Evolutionary conservation across 1,140 invertebrate species (phyloP), one percentile per base, ranked within the genome.

Genomic region (Pseudoatta argentina): DNA sequence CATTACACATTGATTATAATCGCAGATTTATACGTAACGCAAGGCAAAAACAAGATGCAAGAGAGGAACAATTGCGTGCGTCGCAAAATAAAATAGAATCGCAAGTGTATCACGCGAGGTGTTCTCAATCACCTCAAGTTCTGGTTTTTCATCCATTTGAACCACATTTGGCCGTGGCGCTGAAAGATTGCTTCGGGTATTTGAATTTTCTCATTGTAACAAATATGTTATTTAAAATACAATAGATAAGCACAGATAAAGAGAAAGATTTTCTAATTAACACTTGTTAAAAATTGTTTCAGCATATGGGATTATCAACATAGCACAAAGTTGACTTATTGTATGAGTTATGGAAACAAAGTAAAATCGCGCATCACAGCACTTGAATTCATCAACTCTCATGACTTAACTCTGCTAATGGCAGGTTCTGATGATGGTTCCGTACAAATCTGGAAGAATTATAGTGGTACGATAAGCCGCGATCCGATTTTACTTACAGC

Each of bases 81-180:
- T 92, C 95, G 61, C 92, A 94, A 48, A 95, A 94, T 64, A 96
- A 96, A 89, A 95, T 98, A 86, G 98, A 98, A 92, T 97, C 97
- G 86, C 97, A 98, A 95, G 96, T 98, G 64, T 99, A 99, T 96
- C 97, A 97, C 89, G 97, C 97, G 69, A 97, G 97, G 91, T 98
- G 97, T 91, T 96, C 97, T 79, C 96, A 97, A 81, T 96, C 97
- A 82, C 98, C 98, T 21, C 96, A 97, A 79, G 96, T 97, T 21
- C 95, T 99, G 67, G 96, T 97, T 85, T 98, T 99, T 94, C 97
- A 99, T 96, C 98, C 98, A 0, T 99, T 98, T 93, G 98, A 99
- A 92, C 96, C 98, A 87, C 97, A 98, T 93, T 96, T 99, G 69
- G 98, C 98, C 64, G 97, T 98, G 66, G 98, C 98, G 64, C 97